Evolutionary conservation across 2,888 invertebrate genomes (phyloP), one percentile per base, ranked within the genome.

Genomic region (Synergus gifuensis): DNA sequence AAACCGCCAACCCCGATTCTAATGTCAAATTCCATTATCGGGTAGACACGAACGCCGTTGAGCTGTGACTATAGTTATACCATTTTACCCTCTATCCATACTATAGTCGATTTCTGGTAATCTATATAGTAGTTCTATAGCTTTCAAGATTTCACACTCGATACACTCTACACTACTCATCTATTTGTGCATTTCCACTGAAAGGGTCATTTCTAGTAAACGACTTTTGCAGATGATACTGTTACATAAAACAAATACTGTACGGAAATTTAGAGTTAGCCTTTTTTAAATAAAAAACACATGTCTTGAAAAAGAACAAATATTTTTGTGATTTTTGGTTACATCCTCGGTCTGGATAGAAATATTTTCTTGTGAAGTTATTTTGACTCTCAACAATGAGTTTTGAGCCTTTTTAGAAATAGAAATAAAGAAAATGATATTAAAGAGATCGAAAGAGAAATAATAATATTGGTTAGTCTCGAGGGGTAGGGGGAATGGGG

Each of bases 1-100:
- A 73, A 73, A 73, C 73, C 73, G 11, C 73, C 49, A 73, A 36
- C 73, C 54, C 73, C 54, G 49, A 54, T 73, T n/a, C 73, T 73
- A 73, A 73, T 73, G 73, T 73, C 73, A 73, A 73, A 73, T 73
- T 73, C 73, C 73, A 73, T 73, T 73, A 73, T 54, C 54, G 73
- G n/a, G 49, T 54, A 54, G 73, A 54, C 73, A 73, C 73, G 49
- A 54, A 49, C 73, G n/a, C 36, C 40, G 73, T 49, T 73, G 49
- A 73, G 36, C 36, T 22, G 36, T 73, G 16, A n/a, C 1, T 36
- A n/a, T 40, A 36, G 28, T 73, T 36, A 16, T 36, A 18, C 42
- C 12, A 12, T 4, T 44, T 18, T 67, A 12, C 14, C 12, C 18
- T 44, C 14, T 44, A 14, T 44, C 14, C n/a, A 22, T 22, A 22